phyloP scores from a whole-genome alignment of 2,797 vertebrate genomes.

The Spinus olivaceus region DNA sequence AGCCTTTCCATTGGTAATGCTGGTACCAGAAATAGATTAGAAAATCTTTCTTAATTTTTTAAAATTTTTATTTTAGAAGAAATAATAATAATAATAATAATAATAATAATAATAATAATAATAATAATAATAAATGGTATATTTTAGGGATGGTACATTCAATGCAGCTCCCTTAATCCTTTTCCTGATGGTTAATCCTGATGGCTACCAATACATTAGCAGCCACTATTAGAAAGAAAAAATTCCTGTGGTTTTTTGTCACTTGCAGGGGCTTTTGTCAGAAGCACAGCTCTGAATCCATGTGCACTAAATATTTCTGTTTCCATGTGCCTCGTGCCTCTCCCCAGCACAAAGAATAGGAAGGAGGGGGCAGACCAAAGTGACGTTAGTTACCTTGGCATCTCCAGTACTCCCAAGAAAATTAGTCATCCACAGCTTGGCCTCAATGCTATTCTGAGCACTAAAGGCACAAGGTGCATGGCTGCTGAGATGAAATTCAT shows the following conservation, averaged over 20 bases:
- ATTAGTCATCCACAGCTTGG: background rate
- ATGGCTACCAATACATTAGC: background rate
- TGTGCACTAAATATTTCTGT: rapidly evolving
- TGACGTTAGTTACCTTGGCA: background rate
- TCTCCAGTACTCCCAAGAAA: background rate
- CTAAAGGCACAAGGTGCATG: background rate
- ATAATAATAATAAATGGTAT: background rate
- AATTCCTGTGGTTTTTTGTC: background rate
- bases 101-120: background rate
- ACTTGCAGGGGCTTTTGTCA: background rate
- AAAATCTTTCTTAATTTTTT: background rate
- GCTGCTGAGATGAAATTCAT: background rate
- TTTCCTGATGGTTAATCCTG: background rate
- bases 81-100: background rate
- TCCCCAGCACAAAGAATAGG: background rate
- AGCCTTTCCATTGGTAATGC: background rate
- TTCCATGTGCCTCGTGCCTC: background rate
- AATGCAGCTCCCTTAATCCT: background rate
- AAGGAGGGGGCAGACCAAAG: background rate
- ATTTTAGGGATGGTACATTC: background rate
- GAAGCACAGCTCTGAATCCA: background rate
- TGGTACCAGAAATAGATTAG: background rate
- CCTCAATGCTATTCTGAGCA: background rate
- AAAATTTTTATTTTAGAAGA: background rate
- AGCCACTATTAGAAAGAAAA: background rate